phyloP scores from a whole-genome alignment of 2,797 vertebrate species.

The Anisognathus igniventris region DNA sequence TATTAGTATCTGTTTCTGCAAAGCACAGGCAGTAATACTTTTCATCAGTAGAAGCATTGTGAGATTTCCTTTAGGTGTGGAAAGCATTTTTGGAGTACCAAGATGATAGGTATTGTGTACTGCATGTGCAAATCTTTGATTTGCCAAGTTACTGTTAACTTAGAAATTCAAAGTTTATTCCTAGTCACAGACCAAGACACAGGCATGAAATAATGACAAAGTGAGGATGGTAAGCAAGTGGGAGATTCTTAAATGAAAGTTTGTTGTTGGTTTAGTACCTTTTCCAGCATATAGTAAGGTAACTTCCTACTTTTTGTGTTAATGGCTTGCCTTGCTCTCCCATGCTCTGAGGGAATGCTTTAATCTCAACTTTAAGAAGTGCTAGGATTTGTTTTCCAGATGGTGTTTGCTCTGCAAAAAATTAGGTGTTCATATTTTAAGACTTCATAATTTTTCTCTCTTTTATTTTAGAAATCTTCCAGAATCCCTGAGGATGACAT shows the following conservation, averaged over 20 bases:
- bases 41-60: not conserved
- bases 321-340: not conserved
- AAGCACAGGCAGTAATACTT: not conserved
- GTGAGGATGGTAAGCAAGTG: not conserved
- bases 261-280: not conserved
- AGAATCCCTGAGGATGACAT: conserved; percentile 84
- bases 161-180: not conserved
- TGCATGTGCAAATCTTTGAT: not conserved
- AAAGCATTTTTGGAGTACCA: not conserved
- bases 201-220: not conserved
- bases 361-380: not conserved
- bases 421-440: not conserved
- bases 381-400: not conserved
- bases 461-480: conserved; percentile 81
- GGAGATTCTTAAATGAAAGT: not conserved
- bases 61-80: not conserved
- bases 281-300: not conserved
- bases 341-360: not conserved
- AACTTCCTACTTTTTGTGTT: not conserved
- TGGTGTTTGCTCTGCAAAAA: not conserved
- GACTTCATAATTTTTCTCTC: not conserved
- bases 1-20: not conserved
- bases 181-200: not conserved
- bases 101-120: not conserved
- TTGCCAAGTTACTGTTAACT: not conserved